A percentile compares a stretch with the other conserved stretches of the same genome.
Conservation (phyloP, 2,888 invertebrate species). For the Pollenia amentaria region DNA sequence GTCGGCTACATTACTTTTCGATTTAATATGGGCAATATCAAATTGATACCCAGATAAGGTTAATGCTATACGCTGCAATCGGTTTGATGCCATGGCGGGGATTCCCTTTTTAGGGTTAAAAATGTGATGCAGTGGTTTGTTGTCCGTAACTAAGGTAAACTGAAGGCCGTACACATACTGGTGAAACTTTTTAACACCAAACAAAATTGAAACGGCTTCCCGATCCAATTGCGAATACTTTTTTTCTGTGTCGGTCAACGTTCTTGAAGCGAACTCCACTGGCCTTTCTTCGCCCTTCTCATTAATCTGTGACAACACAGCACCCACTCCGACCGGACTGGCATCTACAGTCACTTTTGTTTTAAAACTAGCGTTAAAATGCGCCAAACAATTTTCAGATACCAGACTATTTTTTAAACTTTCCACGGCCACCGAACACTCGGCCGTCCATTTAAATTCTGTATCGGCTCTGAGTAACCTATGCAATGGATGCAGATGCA, state of each 20-base stretch:
- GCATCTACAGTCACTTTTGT: constrained; percentile 77
- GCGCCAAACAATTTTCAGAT: constrained; percentile 70
- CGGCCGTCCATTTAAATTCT: constrained; percentile 75
- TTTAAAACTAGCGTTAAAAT: constrained; percentile 75
- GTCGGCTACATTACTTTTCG: constrained; percentile 74
- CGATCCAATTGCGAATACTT: constrained; percentile 77
- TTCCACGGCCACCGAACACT: constrained; percentile 78
- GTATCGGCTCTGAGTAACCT: constrained; percentile 36
- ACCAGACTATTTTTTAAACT: constrained; percentile 43
- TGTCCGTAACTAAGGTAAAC: constrained; percentile 62
- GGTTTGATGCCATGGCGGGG: constrained; percentile 77
- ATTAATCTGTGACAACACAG: constrained; percentile 79
- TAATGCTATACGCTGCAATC: constrained; percentile 75
- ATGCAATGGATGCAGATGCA: constrained; percentile 44
- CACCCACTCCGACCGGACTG: constrained; percentile 75
- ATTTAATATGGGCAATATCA: constrained; percentile 73
- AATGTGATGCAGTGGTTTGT: constrained; percentile 58
- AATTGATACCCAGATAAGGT: constrained; percentile 74
- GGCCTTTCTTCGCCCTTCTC: constrained; percentile 80
- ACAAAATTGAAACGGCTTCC: constrained; percentile 79
- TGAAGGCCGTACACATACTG: constrained; percentile 51
- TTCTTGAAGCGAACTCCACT: constrained; percentile 80
- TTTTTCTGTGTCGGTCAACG: constrained; percentile 77
- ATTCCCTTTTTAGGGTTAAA: constrained; percentile 62
- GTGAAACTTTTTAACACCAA: constrained; percentile 80